Base-by-base conservation (phyloP, 2,888 invertebrate species). In the Oscheius sp. region DNA sequence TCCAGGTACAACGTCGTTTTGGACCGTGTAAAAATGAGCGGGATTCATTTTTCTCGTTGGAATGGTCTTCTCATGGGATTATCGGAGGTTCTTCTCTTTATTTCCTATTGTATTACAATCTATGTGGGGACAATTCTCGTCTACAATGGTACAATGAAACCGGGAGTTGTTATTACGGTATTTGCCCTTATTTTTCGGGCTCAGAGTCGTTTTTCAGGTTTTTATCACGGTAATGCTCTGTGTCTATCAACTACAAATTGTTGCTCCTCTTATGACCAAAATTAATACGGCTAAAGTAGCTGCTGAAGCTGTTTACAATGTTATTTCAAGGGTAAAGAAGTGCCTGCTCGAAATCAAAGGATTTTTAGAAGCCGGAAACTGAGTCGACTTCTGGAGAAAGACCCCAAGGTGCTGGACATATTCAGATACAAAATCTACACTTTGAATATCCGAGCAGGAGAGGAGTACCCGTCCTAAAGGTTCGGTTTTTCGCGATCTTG, bases 201-300 rank as follows among this genome's bases (percentile, higher is more conserved):
- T 6, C 3, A 35, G 13, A n/a, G 21, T 23, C 84, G n/a, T n/a
- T 89, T 90, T 86, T 86, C 89, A 43, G 89, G 88, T 90, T 85
- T 87, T 89, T 72, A 90, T 89, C 2, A 89, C 89, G 7, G 89
- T 90, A 84, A 89, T 90, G 0, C 83, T 95, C 75, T 95, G 94
- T 16, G 93, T 93, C 89, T 93, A 93, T 0, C 92, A 94, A 0
- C 94, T 94, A 0, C 92, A 93, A 74, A 92, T 93, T 89, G 93
- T 93, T 0, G 92, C 94, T 0, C 94, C 94, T 0, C 92, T 93
- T 73, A 92, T 94, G 87, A 93, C 94, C 87, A 92, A 93, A 5
- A 93, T 95, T 82, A 93, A 93, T 0, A 92, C 92, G 25, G 94
- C 94, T 0, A 92, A 80, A 23, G 94, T 94, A 0, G 93, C 94